phyloP scores from a whole-genome alignment of 1,140 invertebrate species.

The Pectinophora gossypiella region DNA sequence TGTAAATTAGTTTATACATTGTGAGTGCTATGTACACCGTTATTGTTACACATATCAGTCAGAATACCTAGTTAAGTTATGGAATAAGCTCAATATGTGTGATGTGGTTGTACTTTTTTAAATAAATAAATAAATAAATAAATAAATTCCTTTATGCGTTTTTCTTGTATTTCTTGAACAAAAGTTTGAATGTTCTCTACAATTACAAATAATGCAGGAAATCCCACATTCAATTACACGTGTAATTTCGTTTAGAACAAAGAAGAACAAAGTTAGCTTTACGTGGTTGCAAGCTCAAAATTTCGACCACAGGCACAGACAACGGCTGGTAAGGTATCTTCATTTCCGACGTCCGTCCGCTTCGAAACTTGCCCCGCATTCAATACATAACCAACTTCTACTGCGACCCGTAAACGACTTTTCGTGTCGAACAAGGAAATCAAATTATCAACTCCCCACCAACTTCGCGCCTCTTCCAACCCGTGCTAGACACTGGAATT shows the following conservation, averaged over 20 bases:
- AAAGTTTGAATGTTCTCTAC: neutral
- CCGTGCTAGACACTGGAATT: constrained; percentile 46
- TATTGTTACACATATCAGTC: too few species aligned
- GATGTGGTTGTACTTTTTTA: too few species aligned
- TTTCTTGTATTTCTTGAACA: neutral
- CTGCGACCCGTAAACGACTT: constrained; percentile 62
- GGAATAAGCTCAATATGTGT: too few species aligned
- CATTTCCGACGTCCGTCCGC: neutral
- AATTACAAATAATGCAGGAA: neutral
- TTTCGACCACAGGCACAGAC: neutral
- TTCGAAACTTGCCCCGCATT: constrained; percentile 42
- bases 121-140: too few species aligned
- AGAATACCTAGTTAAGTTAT: too few species aligned
- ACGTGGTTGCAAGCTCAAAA: neutral
- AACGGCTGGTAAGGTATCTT: neutral
- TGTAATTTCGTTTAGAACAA: neutral
- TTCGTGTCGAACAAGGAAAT: constrained; percentile 68
- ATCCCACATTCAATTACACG: neutral
- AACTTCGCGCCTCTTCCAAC: constrained; percentile 51
- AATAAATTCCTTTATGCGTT: constrained; percentile 8
- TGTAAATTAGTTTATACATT: too few species aligned
- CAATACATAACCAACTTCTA: constrained; percentile 47
- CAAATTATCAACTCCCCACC: constrained; percentile 66
- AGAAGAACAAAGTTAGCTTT: neutral
- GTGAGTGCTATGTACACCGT: too few species aligned